Evolutionary conservation across 2,113 vertebrate species (phyloP), one percentile per base, ranked within the genome.

Genomic region (Pangasianodon hypophthalmus): DNA sequence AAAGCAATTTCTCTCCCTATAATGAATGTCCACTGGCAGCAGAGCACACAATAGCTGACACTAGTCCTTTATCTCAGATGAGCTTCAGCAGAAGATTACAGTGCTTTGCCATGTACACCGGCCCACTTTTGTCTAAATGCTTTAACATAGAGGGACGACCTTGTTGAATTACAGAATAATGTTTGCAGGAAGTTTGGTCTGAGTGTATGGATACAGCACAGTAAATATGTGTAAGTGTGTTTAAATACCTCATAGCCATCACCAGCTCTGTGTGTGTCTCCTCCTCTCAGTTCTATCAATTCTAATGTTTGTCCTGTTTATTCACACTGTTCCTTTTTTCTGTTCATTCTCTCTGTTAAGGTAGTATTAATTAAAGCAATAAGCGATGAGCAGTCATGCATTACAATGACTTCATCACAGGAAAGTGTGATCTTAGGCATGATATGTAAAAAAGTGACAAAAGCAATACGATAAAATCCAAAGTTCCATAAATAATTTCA

Each of bases 11-110:
- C 69, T 44, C 69, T 73, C 21, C 6, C 10, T 41, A 44, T 87
- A 87, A 87, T 77, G 37, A 87, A 87, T 87, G 85, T 87, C 85
- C 37, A 0, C 52, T 29, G 69, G 32, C 32, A 87, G 48, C 75
- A 58, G 84, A 86, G 67, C 84, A 88, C 87, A 91, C 89, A 84
- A 84, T 37, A 88, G 77, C 84, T 88, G 87, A 71, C 81, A 46
- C 48, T 56, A 75, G 67, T 58, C 85, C 32, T 87, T 87, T 58
- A 62, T 80, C 46, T 50, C 84, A 87, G 87, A 86, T 88, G 89
- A 88, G 85, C 52, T 44, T 84, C 37, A 64, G 87, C 87, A 86
- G 50, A 52, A 83, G 71, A 88, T 75, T 50, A 81, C 77, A 48
- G 75, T 41, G 58, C 77, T 19, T 46, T 16, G 54, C 56, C 48